phyloP scores from a whole-genome alignment of 2,113 vertebrate species.

The Scalopus aquaticus region DNA sequence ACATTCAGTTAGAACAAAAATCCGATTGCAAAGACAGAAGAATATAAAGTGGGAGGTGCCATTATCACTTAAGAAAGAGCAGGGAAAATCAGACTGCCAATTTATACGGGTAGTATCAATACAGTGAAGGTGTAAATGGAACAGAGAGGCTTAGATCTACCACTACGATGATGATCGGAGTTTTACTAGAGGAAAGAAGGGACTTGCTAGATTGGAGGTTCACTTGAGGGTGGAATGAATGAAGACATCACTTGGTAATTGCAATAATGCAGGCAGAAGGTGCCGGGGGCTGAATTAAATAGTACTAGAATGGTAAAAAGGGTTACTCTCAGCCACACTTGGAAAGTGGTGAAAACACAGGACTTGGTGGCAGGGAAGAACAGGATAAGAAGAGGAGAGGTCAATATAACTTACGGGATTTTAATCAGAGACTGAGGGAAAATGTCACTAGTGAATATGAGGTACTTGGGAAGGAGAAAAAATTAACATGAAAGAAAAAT shows the following conservation, averaged over 20 bases:
- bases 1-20: background rate
- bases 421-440: background rate
- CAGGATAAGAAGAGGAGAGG: background rate
- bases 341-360: background rate
- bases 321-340: background rate
- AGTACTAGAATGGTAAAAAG: background rate
- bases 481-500: constrained; percentile 11
- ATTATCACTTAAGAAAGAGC: background rate
- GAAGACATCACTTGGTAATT: background rate
- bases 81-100: background rate
- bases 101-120: background rate
- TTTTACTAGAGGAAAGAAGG: background rate
- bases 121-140: background rate
- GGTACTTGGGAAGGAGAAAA: background rate
- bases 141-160: background rate
- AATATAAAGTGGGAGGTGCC: background rate
- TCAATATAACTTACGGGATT: background rate
- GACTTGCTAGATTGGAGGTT: background rate
- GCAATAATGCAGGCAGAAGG: background rate
- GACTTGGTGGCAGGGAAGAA: background rate
- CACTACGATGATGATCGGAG: background rate
- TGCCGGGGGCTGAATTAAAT: background rate
- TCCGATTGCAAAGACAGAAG: background rate
- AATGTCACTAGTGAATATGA: background rate
- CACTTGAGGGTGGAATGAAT: background rate